phyloP scores from a whole-genome alignment of 2,113 vertebrate species.

The Syngnathus floridae region DNA sequence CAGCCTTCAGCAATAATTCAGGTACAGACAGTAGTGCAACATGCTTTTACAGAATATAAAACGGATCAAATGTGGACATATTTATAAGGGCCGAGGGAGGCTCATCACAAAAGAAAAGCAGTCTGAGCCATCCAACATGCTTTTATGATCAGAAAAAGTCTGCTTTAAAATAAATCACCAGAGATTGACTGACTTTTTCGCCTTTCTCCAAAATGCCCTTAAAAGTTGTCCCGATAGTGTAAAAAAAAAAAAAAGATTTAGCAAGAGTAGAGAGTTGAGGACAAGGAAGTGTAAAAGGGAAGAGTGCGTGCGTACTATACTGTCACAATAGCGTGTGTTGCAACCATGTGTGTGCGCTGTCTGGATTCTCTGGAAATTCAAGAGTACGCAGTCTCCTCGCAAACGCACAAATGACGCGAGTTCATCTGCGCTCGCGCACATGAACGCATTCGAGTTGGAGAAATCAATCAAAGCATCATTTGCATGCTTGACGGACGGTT shows the following conservation, averaged over 20 bases:
- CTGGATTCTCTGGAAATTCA: slow-evolving; percentile 66
- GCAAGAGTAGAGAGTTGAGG: slow-evolving; percentile 56
- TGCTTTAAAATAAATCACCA: slow-evolving; percentile 15
- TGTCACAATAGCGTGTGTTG: slow-evolving; percentile 69
- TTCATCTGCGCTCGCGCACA: slow-evolving; percentile 42
- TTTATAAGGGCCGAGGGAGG: background rate
- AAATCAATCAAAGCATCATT: slow-evolving; percentile 3
- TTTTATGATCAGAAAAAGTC: slow-evolving; percentile 34
- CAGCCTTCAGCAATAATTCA: slow-evolving; percentile 23
- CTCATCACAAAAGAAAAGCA: slow-evolving; percentile 52
- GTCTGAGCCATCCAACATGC: slow-evolving; percentile 23
- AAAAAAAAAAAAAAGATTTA: slow-evolving; percentile 38
- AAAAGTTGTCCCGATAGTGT: slow-evolving; percentile 45
- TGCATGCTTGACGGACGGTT: slow-evolving; percentile 39
- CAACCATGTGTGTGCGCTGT: slow-evolving; percentile 66
- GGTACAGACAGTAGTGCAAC: slow-evolving; percentile 33
- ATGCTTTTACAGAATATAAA: slow-evolving; percentile 42
- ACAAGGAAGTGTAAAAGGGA: slow-evolving; percentile 59
- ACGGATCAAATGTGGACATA: background rate
- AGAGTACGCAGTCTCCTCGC: slow-evolving; percentile 16
- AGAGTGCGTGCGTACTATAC: slow-evolving; percentile 42
- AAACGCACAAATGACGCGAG: slow-evolving; percentile 29
- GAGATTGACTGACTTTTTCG: background rate
- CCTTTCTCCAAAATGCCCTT: slow-evolving; percentile 1
- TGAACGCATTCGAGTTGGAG: background rate